These are phyloP conservation scores for Hesperophylax magnus DNA, from an alignment of 1,140 invertebrate species.

Conservation along the genomic window DNA sequence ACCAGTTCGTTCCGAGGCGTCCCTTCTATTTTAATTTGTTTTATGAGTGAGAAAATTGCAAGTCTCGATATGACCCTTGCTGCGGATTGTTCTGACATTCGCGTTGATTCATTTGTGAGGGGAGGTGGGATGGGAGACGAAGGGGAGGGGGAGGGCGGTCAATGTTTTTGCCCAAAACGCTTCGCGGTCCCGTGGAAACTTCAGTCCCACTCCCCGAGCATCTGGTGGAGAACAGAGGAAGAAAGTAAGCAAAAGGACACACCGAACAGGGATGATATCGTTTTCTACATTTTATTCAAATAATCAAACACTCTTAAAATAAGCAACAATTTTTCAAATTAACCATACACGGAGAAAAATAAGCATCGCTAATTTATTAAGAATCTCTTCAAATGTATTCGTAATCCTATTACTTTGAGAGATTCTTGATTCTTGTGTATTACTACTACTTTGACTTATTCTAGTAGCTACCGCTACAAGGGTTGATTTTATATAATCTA, in stretches of 20 bases:
- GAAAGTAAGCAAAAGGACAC: constrained; percentile 16
- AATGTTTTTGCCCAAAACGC: constrained; percentile 35
- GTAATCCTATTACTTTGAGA: too few species aligned
- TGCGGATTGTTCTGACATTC: constrained; percentile 36
- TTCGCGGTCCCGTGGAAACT: constrained; percentile 25
- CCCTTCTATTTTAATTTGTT: constrained; percentile 16
- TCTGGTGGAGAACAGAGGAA: constrained; percentile 21
- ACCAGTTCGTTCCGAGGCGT: neutral
- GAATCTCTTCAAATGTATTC: too few species aligned
- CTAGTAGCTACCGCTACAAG: too few species aligned
- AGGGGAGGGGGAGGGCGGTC: neutral
- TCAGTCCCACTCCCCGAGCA: constrained; percentile 24
- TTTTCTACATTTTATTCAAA: too few species aligned
- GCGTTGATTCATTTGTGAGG: constrained; percentile 38
- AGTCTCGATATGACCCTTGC: constrained; percentile 9
- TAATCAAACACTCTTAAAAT: too few species aligned
- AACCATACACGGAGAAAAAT: too few species aligned
- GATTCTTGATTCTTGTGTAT: too few species aligned
- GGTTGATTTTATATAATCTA: too few species aligned
- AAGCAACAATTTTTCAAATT: too few species aligned
- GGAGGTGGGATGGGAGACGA: too few species aligned
- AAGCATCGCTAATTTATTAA: too few species aligned
- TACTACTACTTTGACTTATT: too few species aligned
- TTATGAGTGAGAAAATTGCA: constrained; percentile 21
- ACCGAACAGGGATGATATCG: neutral